Conservation (phyloP, 2,113 vertebrate genomes). For the Martes martes region DNA sequence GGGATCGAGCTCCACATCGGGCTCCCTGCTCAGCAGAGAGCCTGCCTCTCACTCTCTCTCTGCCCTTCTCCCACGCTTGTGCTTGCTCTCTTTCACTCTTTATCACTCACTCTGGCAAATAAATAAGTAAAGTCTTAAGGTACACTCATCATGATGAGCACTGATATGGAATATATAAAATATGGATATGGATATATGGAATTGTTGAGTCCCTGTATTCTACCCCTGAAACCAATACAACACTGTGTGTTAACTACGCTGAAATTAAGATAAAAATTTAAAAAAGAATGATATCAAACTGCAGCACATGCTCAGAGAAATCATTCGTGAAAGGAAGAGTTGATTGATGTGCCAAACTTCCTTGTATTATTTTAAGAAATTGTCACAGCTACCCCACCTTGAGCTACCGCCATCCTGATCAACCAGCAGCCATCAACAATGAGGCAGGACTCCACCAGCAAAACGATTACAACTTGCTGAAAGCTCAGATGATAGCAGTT, state of each 20-base stretch:
- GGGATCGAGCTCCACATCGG: rapidly evolving
- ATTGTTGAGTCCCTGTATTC: background rate
- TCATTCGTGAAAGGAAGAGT: background rate
- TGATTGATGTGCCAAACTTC: background rate
- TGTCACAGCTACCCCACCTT: background rate
- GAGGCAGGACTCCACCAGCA: background rate
- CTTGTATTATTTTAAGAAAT: background rate
- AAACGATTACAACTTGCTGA: background rate
- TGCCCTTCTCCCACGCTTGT: background rate
- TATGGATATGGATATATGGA: background rate
- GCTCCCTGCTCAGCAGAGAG: background rate
- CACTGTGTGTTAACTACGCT: background rate
- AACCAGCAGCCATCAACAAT: background rate
- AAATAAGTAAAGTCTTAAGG: background rate
- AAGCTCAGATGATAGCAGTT: background rate
- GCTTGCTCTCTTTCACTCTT: background rate
- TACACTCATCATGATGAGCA: background rate
- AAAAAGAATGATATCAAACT: background rate
- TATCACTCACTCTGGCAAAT: background rate
- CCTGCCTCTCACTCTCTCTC: background rate
- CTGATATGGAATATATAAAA: background rate
- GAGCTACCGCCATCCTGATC: background rate
- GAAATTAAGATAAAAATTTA: background rate
- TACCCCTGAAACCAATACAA: background rate
- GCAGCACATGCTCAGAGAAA: background rate